Base-by-base conservation (phyloP, 1,140 invertebrate genomes). In the Acromyrmex echinatior region DNA sequence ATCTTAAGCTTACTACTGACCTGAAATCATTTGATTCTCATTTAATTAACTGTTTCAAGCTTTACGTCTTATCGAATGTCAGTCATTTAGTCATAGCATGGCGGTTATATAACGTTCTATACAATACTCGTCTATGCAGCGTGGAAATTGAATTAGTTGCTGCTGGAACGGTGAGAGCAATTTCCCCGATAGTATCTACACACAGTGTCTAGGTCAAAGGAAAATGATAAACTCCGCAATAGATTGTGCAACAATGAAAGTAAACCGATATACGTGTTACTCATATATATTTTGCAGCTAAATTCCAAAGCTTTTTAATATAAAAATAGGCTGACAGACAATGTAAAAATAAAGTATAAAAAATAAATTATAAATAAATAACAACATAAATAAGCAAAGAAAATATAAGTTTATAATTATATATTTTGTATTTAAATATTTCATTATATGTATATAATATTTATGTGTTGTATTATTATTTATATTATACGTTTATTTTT, bases 61-160 rank as follows among this genome's bases (percentile, higher is more conserved):
- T 51, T 84, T 62, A 63, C 39, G 35, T 84, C 70, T 81, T 81
- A 71, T 81, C 65, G 65, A 82, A 62, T 62, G 68, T 74, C 68
- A 74, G 68, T 84, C 68, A 82, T 76, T 74, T 84, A 49, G n/a
- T 76, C 70, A 62, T 63, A 63, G 2, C n/a, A 25, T 21, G 14
- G 10, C 21, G 66, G 73, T 76, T 62, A 45, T 62, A 51, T 21
- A 62, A 18, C 25, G 9, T 25, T 14, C 56, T 25, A 62, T 82
- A 51, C 53, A 84, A 84, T 28, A 51, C 9, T 28, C 16, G 45
- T 51, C 70, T 84, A 63, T 76, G 56, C 53, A 76, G 39, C 74
- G 77, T 71, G 81, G 58, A 74, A 90, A 90, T 90, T 88, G 87
- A 87, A 90, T 90, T 88, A 88, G 87, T 78, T 73, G 87, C 78